Base-by-base conservation (phyloP, 2,888 invertebrate species). In the Lasioglossum figueresi region DNA sequence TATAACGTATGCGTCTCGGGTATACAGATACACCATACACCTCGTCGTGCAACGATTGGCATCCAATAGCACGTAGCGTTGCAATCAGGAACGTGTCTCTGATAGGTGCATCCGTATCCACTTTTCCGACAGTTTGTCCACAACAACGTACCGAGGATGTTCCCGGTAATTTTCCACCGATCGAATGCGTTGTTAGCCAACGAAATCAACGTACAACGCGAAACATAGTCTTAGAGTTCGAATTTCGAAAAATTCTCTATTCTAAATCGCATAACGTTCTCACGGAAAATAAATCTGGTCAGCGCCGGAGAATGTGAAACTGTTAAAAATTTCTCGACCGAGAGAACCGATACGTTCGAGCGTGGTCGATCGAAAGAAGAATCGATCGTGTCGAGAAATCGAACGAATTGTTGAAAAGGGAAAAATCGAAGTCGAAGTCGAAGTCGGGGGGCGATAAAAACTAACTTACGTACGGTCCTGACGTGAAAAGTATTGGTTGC, bases 401-500 rank as follows among this genome's bases (percentile, higher is more conserved):
- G 14, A 19, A 31, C 4, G 27, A 45, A 27, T 27, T 4, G 27
- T 16, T 8, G 8, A 27, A 16, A 14, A 23, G 27, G 0, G 0
- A 10, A 31, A 43, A 73, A 10, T 34, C 16, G 14, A 27, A 66
- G 12, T 19, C 45, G 43, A 2, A 52, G 34, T n/a, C n/a, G n/a
- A 43, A 8, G n/a, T 23, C n/a, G 23, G 34, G 27, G 27, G 23
- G 4, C 34, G 31, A 48, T 10, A 37, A n/a, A 59, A 59, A 56
- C n/a, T 48, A 77, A 79, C 56, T 59, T 75, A 77, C 52, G 34
- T 88, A 90, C 90, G 82, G 37, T 37, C 86, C 90, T 90, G 90
- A 34, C 59, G 70, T 79, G 86, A 86, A 84, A 90, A 85, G 78
- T 82, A 40, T 76, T 66, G 85, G 77, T 23, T 93, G 92, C 93